Evolutionary conservation across 1,140 invertebrate genomes (phyloP).

Genomic region (Drosophila orosa): DNA sequence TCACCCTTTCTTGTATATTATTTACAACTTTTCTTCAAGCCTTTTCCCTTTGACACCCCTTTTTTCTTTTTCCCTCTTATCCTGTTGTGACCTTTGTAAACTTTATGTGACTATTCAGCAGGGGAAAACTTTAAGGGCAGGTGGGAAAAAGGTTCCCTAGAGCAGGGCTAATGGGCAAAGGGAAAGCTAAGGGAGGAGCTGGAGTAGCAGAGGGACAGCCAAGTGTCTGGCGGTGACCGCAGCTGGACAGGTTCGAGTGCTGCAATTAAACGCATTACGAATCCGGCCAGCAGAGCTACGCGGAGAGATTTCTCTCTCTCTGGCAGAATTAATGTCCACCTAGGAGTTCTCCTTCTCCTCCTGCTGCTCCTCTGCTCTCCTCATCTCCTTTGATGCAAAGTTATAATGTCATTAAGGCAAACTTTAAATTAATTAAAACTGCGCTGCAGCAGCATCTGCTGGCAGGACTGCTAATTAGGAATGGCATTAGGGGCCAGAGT

Average conservation of each 20-base stretch:
- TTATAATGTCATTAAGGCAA: constrained; percentile 80
- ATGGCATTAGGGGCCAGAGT: constrained; percentile 47
- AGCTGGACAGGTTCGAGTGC: constrained; percentile 65
- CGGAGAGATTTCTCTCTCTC: background rate
- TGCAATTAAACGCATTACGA: constrained; percentile 72
- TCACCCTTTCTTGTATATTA: background rate
- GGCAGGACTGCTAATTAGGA: constrained; percentile 73
- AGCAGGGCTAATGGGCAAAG: background rate
- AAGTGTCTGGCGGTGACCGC: constrained; percentile 39
- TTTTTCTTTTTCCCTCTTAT: background rate
- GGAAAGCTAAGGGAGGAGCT: background rate
- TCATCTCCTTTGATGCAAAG: constrained; percentile 58
- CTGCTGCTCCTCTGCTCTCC: background rate
- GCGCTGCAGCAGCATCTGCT: constrained; percentile 71
- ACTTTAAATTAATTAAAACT: constrained; percentile 83
- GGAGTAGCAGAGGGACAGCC: background rate
- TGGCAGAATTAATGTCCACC: constrained; percentile 59
- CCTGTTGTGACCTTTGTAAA: background rate
- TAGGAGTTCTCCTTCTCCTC: constrained; percentile 1
- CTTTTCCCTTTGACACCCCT: background rate
- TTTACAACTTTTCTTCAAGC: background rate
- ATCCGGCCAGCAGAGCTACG: constrained; percentile 16
- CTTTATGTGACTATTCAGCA: constrained; percentile 5
- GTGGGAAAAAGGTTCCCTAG: background rate
- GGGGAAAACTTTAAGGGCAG: constrained; percentile 7